Evolutionary conservation across 2,888 invertebrate genomes (phyloP).

Genomic region (Oscheius myriophilus): DNA sequence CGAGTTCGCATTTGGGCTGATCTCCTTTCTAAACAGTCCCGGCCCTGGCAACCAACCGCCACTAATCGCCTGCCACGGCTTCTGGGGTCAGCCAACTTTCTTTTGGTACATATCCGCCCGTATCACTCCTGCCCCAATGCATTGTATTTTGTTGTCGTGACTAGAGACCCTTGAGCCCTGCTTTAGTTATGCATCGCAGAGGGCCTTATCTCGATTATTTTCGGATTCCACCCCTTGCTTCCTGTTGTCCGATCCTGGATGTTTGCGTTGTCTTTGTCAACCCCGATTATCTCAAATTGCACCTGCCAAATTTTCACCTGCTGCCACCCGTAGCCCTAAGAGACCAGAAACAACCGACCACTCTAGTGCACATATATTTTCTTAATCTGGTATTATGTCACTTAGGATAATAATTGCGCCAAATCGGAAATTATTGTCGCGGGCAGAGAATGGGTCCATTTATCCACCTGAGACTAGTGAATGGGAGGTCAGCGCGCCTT

Average conservation of each 20-base stretch:
- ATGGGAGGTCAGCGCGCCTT: slow-evolving; percentile 24
- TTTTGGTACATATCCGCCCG: not conserved
- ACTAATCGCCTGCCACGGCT: slow-evolving; percentile 19
- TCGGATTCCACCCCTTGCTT: too few relatives aligned
- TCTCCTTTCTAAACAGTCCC: slow-evolving; percentile 27
- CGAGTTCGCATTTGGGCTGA: slow-evolving; percentile 15
- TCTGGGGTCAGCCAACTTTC: slow-evolving; percentile 20
- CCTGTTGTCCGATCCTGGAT: too few relatives aligned
- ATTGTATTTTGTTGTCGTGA: not conserved
- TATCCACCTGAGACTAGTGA: slow-evolving; percentile 30
- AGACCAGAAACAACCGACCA: too few relatives aligned
- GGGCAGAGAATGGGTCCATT: slow-evolving; percentile 22
- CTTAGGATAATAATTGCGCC: slow-evolving; percentile 15
- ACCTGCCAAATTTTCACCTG: slow-evolving; percentile 21
- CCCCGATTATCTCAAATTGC: slow-evolving; percentile 11
- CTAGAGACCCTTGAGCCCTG: too few relatives aligned
- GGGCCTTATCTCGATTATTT: too few relatives aligned
- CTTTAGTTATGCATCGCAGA: too few relatives aligned
- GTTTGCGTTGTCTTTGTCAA: too few relatives aligned
- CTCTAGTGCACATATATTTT: too few relatives aligned
- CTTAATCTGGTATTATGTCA: too few relatives aligned
- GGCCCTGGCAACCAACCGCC: slow-evolving; percentile 29
- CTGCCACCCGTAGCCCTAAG: not conserved
- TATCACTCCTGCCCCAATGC: not conserved
- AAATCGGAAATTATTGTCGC: slow-evolving; percentile 31